Evolutionary conservation across 2,888 invertebrate genomes (phyloP).

Genomic region (Apamea epomidion): DNA sequence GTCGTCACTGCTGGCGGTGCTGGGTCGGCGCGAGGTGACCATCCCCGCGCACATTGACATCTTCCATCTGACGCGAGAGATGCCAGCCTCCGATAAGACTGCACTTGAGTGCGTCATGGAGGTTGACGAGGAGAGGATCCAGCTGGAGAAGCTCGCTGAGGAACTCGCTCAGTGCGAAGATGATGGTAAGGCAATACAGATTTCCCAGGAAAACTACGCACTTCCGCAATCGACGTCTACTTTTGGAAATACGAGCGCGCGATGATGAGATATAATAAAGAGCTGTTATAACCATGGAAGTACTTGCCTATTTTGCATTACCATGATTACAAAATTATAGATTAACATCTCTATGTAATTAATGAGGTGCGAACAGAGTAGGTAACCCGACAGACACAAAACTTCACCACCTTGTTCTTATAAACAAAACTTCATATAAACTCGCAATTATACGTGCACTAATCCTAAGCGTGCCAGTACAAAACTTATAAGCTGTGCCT

Average conservation of each 20-base stretch:
- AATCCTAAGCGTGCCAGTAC: too few species aligned
- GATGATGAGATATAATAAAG: not conserved
- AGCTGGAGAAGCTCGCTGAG: conserved; percentile 98
- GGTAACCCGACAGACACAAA: too few species aligned
- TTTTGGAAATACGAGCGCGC: not conserved
- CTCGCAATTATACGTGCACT: not conserved
- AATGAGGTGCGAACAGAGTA: not conserved
- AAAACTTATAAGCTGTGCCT: not conserved
- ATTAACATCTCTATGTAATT: not conserved
- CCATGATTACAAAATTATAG: not conserved
- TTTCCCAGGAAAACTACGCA: not conserved
- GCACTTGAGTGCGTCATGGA: conserved; percentile 99
- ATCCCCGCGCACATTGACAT: conserved; percentile 99
- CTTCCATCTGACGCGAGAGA: conserved; percentile 98
- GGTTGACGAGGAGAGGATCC: conserved; percentile 98
- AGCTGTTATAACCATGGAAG: not conserved
- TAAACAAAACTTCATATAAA: too few species aligned
- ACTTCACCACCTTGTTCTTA: not conserved
- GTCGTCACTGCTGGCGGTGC: conserved; percentile 97
- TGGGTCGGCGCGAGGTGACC: conserved; percentile 98
- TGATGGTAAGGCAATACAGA: conserved; percentile 92
- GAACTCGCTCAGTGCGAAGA: conserved; percentile 96
- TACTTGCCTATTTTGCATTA: not conserved
- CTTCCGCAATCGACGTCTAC: not conserved
- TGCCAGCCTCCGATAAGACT: conserved; percentile 99